Percentiles rank a stretch among this genome's conserved stretches.
Conservation (phyloP, 2,888 invertebrate species). For the Dioctria linearis region DNA sequence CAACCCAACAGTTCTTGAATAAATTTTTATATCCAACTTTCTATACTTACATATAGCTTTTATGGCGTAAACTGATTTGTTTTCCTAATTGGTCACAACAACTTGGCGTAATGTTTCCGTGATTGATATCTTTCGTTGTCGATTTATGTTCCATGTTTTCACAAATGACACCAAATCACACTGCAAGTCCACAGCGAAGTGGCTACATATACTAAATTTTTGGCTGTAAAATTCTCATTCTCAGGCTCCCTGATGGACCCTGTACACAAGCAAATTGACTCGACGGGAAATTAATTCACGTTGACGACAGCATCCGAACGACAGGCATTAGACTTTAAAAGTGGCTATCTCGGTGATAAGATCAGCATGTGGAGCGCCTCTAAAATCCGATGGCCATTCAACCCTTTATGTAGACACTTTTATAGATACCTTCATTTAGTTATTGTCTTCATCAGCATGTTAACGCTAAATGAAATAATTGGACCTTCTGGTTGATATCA, state of each 20-base stretch:
- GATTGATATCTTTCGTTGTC: conserved; percentile 21
- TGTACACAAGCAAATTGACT: not conserved
- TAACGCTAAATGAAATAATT: conserved; percentile 29
- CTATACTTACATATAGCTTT: too few relatives aligned
- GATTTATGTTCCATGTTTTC: conserved; percentile 21
- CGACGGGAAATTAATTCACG: conserved; percentile 12
- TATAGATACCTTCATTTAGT: not conserved
- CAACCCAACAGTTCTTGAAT: too few relatives aligned
- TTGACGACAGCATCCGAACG: conserved; percentile 10
- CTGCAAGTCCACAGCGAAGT: too few relatives aligned
- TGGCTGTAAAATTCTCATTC: not conserved
- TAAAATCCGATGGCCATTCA: not conserved
- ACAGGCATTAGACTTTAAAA: conserved; percentile 14
- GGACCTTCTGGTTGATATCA: not conserved
- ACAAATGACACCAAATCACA: conserved; percentile 4
- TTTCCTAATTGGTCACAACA: conserved; percentile 25
- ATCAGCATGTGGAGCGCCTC: not conserved
- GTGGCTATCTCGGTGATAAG: conserved; percentile 21
- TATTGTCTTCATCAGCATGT: conserved; percentile 18
- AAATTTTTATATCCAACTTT: too few relatives aligned
- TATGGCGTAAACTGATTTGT: conserved; percentile 25
- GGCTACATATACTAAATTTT: too few relatives aligned
- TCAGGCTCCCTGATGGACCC: not conserved
- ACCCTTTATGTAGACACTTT: not conserved
- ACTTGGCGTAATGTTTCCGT: conserved; percentile 14